Base-by-base conservation (phyloP, 1,140 invertebrate species). In the Lepeophtheirus salmonis region DNA sequence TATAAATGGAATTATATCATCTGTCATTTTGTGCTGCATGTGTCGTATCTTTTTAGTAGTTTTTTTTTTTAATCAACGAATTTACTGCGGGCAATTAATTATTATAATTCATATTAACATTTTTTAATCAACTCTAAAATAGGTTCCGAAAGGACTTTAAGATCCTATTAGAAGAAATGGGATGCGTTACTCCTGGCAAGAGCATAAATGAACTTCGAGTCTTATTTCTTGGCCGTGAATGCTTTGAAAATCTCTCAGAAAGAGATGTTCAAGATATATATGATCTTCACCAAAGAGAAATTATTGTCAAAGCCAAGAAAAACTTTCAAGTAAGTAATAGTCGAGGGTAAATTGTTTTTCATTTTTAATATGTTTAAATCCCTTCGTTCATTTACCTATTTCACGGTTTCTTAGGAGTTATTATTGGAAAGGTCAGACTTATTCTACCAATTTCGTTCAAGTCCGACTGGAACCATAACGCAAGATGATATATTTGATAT, bases 401-500 rank as follows among this genome's bases (percentile, higher is more conserved):
- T 54, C n/a, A n/a, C n/a, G n/a, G n/a, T n/a, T 65, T 73, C 70
- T 14, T 72, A 91, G 76, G 92, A 97, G 75, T 71, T 97, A 50
- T 72, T 97, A 51, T 71, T 94, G 67, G 94, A 97, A 72, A 84
- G 94, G 71, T 88, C 89, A 0, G 86, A 92, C 71, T 73, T 95
- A 53, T 97, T 97, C 77, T 86, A 89, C 71, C 86, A 90, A 70
- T 87, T 90, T 67, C 85, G 83, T 67, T 82, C 88, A 66, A 87
- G 86, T 62, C 84, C 86, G 2, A 82, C 84, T 16, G 85, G 84
- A 30, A 88, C 87, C 17, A 86, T 95, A 61, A 94, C 89, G 0
- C 88, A 90, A 70, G 87, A 91, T 66, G 87, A 94, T 72, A 84
- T 94, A 61, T 84, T 89, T 69, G 86, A 90, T 72, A 92, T 95